Evolutionary conservation across 2,113 vertebrate genomes (phyloP).

Genomic region (Boleophthalmus pectinirostris): DNA sequence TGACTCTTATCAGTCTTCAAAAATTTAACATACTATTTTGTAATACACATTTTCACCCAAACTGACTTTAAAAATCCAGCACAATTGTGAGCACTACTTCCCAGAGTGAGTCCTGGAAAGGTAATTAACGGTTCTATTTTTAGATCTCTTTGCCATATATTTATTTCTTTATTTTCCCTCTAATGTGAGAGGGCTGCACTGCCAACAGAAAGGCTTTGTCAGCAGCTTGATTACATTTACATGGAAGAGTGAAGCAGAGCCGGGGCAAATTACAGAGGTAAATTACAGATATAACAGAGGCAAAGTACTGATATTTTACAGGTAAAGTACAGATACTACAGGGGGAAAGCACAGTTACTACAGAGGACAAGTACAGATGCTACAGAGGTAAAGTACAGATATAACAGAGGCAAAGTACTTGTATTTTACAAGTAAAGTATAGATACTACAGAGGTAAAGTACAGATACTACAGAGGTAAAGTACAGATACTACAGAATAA

Average conservation of each 20-base stretch:
- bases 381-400: too few relatives aligned
- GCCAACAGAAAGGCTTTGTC: constrained; percentile 71
- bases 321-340: too few relatives aligned
- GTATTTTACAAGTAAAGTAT: too few relatives aligned
- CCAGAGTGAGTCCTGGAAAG: constrained; percentile 16
- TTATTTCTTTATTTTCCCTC: constrained; percentile 47
- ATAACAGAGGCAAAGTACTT: too few relatives aligned
- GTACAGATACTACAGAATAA: too few relatives aligned
- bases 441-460: too few relatives aligned
- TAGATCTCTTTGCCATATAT: constrained; percentile 45
- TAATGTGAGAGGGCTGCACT: constrained; percentile 39
- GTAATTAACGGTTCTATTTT: constrained; percentile 66
- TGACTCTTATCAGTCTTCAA: background rate
- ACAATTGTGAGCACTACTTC: constrained; percentile 34
- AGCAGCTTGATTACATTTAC: constrained; percentile 71
- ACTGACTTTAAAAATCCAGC: constrained; percentile 15
- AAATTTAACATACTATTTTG: too few relatives aligned
- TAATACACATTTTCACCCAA: constrained; percentile 16
- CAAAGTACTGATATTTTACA: constrained; percentile 8
- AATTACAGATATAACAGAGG: constrained; percentile 23
- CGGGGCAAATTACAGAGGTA: constrained; percentile 60
- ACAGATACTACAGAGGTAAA: too few relatives aligned
- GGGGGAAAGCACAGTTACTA: too few relatives aligned
- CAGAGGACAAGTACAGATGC: too few relatives aligned
- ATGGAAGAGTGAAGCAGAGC: constrained; percentile 68